Percentiles rank a stretch among this genome's conserved stretches.
Evolutionary conservation across 2,888 invertebrate genomes (phyloP).

Genomic region (Leptinotarsa tumamoca): DNA sequence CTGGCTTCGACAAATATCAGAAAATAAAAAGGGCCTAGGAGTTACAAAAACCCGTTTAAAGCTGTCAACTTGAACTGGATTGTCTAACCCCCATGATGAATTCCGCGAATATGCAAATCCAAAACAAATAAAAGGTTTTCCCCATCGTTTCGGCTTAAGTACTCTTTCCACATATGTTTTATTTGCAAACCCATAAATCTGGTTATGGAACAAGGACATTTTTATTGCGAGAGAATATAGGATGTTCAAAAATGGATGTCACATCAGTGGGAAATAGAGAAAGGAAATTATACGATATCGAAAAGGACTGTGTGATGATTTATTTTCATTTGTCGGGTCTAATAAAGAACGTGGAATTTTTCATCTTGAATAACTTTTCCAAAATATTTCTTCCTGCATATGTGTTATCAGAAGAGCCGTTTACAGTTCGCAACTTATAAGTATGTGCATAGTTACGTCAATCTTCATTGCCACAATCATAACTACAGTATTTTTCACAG

Average conservation of each 20-base stretch:
- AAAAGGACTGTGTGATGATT: background rate
- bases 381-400: too few relatives aligned
- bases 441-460: too few relatives aligned
- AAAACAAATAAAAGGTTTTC: slow-evolving; percentile 35
- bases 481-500: too few relatives aligned
- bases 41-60: slow-evolving; percentile 10
- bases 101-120: slow-evolving; percentile 31
- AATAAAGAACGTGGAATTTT: background rate
- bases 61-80: slow-evolving; percentile 17
- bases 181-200: slow-evolving; percentile 50
- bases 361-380: too few relatives aligned
- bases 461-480: too few relatives aligned
- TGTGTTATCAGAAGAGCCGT: too few relatives aligned
- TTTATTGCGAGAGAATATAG: slow-evolving; percentile 22
- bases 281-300: background rate
- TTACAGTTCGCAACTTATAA: too few relatives aligned
- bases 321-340: background rate
- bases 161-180: slow-evolving; percentile 49
- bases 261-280: background rate
- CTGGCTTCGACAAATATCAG: background rate
- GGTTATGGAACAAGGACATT: slow-evolving; percentile 42
- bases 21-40: slow-evolving; percentile 10
- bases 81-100: slow-evolving; percentile 23
- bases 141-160: slow-evolving; percentile 19
- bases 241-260: slow-evolving; percentile 28